Evolutionary conservation across 2,797 vertebrate species (phyloP).

Genomic region (Iguana delicatissima): DNA sequence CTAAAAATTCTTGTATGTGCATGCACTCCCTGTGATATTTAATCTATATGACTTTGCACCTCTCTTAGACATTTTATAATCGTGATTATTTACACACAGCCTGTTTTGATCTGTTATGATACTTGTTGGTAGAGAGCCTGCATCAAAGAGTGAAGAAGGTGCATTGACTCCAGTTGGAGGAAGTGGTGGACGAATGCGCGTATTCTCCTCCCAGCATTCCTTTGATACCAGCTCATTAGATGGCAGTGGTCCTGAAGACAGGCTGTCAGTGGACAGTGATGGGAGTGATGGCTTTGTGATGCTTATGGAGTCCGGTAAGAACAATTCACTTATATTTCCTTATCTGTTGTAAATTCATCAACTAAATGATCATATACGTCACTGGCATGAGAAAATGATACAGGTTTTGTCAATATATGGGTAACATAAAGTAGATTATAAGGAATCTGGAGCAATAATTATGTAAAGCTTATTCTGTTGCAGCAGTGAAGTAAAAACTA

Average conservation of each 20-base stretch:
- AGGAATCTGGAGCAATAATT: not conserved
- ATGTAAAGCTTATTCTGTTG: not conserved
- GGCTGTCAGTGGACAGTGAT: conserved; percentile 92
- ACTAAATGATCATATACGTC: not conserved
- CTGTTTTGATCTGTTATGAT: not conserved
- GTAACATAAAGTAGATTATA: not conserved
- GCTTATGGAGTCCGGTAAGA: conserved; percentile 89
- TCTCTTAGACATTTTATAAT: not conserved
- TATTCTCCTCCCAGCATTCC: conserved; percentile 92
- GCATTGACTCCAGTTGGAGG: conserved; percentile 68
- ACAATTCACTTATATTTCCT: not conserved
- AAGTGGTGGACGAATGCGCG: conserved; percentile 76
- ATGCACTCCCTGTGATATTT: not conserved
- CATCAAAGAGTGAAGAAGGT: conserved; percentile 84
- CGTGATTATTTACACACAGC: not conserved
- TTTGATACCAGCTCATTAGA: conserved; percentile 92
- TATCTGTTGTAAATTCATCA: accelerated
- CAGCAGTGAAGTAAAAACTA: not conserved
- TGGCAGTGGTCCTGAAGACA: conserved; percentile 90
- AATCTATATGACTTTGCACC: not conserved
- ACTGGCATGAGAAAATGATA: not conserved
- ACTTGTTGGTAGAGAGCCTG: conserved; percentile 81
- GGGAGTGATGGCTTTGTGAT: conserved; percentile 91
- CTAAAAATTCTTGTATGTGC: not conserved
- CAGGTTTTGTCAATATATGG: not conserved